phyloP scores from a whole-genome alignment of 2,888 invertebrate species.

The Patella depressa region DNA sequence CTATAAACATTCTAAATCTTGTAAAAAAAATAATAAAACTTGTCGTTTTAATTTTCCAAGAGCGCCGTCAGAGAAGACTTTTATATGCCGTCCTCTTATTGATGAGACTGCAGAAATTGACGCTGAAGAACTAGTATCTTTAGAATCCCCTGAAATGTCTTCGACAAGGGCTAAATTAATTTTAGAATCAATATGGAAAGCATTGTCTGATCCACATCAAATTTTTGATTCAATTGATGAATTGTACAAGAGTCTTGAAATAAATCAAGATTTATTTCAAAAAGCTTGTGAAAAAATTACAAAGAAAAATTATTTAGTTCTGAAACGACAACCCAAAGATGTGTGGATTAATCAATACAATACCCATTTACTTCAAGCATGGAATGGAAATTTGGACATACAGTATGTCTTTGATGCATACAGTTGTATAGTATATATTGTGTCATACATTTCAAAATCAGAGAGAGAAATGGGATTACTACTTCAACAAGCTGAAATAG shows the following conservation, averaged over 20 bases:
- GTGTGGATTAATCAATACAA: slow-evolving; percentile 22
- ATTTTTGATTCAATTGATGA: too few species aligned
- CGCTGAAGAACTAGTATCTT: neutral
- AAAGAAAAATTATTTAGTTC: slow-evolving; percentile 6
- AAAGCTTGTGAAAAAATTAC: slow-evolving; percentile 5
- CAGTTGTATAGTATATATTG: slow-evolving; percentile 44
- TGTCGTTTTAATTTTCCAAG: slow-evolving; percentile 33
- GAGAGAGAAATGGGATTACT: slow-evolving; percentile 32
- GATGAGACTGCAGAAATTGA: neutral
- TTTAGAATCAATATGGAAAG: too few species aligned
- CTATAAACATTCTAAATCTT: slow-evolving; percentile 33
- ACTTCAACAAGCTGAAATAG: slow-evolving; percentile 25
- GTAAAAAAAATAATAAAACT: slow-evolving; percentile 31
- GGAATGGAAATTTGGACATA: slow-evolving; percentile 31
- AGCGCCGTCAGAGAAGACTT: slow-evolving; percentile 3
- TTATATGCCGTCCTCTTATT: slow-evolving; percentile 12
- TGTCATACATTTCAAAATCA: slow-evolving; percentile 45
- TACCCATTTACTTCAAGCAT: slow-evolving; percentile 23
- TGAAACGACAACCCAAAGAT: neutral
- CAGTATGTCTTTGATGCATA: slow-evolving; percentile 35
- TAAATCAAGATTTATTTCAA: slow-evolving; percentile 10
- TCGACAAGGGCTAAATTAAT: too few species aligned
- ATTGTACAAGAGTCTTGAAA: too few species aligned
- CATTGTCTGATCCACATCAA: too few species aligned
- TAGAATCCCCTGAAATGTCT: too few species aligned